Conservation (phyloP, 2,888 invertebrate species). For the Xylota segnis region DNA sequence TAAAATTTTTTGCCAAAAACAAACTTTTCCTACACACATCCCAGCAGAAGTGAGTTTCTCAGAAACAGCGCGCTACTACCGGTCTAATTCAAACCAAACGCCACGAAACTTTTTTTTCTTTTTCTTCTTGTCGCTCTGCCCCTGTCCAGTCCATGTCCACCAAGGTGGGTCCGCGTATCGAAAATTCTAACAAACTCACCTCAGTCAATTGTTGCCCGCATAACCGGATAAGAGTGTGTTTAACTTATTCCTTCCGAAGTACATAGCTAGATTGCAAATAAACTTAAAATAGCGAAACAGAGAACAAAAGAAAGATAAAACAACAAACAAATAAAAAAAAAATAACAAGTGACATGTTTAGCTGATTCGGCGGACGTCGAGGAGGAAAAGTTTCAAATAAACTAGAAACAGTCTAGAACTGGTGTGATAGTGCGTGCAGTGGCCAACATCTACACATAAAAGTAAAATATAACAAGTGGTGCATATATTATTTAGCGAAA, state of each 20-base stretch:
- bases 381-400: neutral
- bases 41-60: neutral
- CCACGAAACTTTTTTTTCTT: conserved; percentile 12
- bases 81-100: conserved; percentile 4
- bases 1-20: conserved; percentile 23
- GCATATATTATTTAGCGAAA: conserved; percentile 6
- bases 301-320: neutral
- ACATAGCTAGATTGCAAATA: conserved; percentile 5
- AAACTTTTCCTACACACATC: neutral
- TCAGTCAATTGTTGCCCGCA: conserved; percentile 50
- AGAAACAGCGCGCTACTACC: neutral
- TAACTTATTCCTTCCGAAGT: neutral
- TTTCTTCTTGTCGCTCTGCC: no score
- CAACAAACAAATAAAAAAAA: neutral
- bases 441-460: neutral
- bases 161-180: conserved; percentile 27
- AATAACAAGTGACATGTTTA: neutral
- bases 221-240: conserved; percentile 32
- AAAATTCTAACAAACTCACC: conserved; percentile 46
- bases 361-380: neutral
- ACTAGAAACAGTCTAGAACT: neutral
- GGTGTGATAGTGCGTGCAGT: conserved; percentile 31
- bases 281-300: conserved; percentile 1
- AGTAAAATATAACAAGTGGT: neutral
- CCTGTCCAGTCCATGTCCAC: neutral